Base-by-base conservation (phyloP, 2,113 vertebrate genomes). In the Psilopogon haemacephalus region DNA sequence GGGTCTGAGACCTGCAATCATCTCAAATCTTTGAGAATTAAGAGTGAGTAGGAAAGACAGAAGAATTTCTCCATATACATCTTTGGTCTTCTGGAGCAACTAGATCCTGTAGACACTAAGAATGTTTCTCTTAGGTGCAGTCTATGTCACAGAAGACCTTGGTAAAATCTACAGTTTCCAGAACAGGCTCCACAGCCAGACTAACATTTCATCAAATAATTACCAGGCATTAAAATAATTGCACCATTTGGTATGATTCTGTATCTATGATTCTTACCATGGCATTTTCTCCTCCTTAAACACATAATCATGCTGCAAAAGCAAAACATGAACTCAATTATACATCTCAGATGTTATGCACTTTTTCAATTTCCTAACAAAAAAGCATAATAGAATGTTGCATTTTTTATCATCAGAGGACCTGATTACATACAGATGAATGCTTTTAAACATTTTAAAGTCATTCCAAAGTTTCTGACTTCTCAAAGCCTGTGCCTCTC, bases 201-300 rank as follows among this genome's bases (percentile, higher is more conserved):
- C 15, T 35, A 30, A 20, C 6, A 55, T 35, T 38, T 44, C 23
- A 71, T 30, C 48, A 80, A 58, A 35, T 55, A 71, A 72, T 71
- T n/a, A 79, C 10, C 21, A 70, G 48, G 44, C 26, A 70, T 64
- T 37, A 54, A 68, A 85, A 35, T 4, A 78, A 70, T 69, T 14
- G 11, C 23, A 67, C n/a, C 40, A 81, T 70, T 84, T 84, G 71
- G 35, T 54, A 71, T 18, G 9, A 59, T 54, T 82, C 65, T 44
- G 21, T 54, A 71, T 46, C 12, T 44, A 64, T 8, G 24, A 75
- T 65, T 84, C 96, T 96, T 97, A 96, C 96, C 92, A 28, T 42
- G 46, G 54, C 30, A 48, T 70, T 56, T 88, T 76, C 44, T 87
- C n/a, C 64, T 88, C 56, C 55, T 90, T 73, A 58, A 60, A 78